A percentile compares a stretch with the other conserved stretches of the same genome.
Conservation (phyloP, 2,888 invertebrate species). For the Mamestra brassicae region DNA sequence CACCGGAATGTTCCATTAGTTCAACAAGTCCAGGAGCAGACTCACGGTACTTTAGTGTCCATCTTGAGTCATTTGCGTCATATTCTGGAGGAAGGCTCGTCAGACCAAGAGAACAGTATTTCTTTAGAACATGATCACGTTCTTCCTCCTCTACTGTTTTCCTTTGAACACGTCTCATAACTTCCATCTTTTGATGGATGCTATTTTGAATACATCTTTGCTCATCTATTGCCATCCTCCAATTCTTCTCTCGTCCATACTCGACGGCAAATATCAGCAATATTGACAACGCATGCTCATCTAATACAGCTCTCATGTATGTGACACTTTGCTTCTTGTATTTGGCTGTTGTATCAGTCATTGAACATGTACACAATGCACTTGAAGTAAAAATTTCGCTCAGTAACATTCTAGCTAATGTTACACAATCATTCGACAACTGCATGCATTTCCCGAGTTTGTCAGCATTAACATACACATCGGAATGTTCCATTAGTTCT, state of each 20-base stretch:
- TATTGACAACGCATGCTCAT: slow-evolving; percentile 1
- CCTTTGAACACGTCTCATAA: background rate
- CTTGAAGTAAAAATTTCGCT: slow-evolving; percentile 4
- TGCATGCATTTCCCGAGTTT: background rate
- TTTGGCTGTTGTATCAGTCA: too few relatives aligned
- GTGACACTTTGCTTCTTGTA: background rate
- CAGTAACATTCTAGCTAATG: slow-evolving; percentile 12
- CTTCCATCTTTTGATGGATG: background rate
- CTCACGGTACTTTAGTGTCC: slow-evolving; percentile 11
- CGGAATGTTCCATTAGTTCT: slow-evolving; percentile 17
- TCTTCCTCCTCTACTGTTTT: background rate
- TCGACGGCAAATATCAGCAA: slow-evolving; percentile 2
- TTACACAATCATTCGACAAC: background rate
- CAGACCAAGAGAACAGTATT: too few relatives aligned
- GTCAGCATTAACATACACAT: slow-evolving; percentile 2
- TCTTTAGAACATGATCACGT: background rate
- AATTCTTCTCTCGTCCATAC: background rate
- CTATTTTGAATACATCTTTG: background rate
- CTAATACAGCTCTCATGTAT: background rate
- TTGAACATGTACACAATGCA: slow-evolving; percentile 13
- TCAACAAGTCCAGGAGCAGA: background rate
- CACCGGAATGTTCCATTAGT: background rate
- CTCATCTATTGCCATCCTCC: background rate
- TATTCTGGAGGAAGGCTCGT: slow-evolving; percentile 6
- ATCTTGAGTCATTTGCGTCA: slow-evolving; percentile 14